These are phyloP conservation scores for Enteromius treurensis DNA, from an alignment of 2,797 vertebrate species.

Conservation along the genomic window DNA sequence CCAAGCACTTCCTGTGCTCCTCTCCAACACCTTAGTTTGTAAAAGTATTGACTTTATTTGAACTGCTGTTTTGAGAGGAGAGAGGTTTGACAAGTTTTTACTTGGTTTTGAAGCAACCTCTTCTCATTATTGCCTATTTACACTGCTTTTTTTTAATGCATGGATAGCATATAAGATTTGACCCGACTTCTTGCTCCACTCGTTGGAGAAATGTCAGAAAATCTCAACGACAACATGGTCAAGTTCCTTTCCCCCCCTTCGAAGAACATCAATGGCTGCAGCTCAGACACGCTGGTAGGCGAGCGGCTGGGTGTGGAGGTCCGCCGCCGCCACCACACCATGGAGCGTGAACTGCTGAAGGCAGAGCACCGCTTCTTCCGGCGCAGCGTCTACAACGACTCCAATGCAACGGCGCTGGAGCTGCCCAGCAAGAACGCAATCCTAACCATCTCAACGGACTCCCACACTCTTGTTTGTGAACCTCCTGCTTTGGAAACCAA, in stretches of 20 bases:
- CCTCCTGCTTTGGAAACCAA: conserved; percentile 57
- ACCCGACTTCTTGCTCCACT: conserved; percentile 56
- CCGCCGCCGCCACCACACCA: conserved; percentile 93
- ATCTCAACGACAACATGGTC: conserved; percentile 79
- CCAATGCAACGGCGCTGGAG: conserved; percentile 93
- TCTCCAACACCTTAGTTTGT: conserved; percentile 46
- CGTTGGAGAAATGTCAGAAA: conserved; percentile 83
- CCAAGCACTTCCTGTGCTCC: conserved; percentile 48
- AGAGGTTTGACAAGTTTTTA: background rate
- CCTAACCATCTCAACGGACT: conserved; percentile 69
- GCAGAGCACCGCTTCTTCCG: conserved; percentile 94
- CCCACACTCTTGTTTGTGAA: conserved; percentile 56
- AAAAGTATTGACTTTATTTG: conserved; percentile 68
- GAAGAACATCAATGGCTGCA: conserved; percentile 84
- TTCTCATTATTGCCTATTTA: conserved; percentile 47
- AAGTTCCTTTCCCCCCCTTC: conserved; percentile 85
- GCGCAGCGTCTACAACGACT: conserved; percentile 96
- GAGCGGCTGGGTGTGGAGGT: conserved; percentile 83
- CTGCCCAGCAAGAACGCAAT: conserved; percentile 85
- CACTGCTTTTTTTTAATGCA: conserved; percentile 55
- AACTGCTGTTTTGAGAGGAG: conserved; percentile 41
- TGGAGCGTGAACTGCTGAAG: conserved; percentile 93
- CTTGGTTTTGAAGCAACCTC: conserved; percentile 9
- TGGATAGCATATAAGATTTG: conserved; percentile 68
- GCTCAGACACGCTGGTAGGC: conserved; percentile 89